Conservation (phyloP, 2,113 vertebrate genomes). For the Oreochromis spilurus region DNA sequence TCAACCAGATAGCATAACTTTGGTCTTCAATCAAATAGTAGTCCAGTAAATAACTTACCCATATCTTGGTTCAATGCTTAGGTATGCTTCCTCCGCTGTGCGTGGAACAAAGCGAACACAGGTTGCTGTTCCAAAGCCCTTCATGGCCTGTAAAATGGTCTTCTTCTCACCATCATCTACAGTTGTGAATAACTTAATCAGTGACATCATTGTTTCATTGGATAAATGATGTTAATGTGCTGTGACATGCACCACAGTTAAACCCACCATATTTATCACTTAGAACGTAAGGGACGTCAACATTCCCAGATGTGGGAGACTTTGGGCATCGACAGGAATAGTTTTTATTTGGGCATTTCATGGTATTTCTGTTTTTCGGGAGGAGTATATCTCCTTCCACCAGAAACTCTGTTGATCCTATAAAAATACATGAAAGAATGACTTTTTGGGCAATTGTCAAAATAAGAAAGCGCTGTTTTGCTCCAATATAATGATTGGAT, state of each 20-base stretch:
- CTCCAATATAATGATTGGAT: not conserved
- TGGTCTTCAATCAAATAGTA: not conserved
- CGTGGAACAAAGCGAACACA: not conserved
- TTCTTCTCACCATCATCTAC: not conserved
- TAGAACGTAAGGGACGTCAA: not conserved
- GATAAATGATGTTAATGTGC: not conserved
- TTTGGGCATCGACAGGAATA: not conserved
- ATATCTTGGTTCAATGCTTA: rapidly evolving
- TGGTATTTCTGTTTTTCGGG: not conserved
- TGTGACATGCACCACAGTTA: not conserved
- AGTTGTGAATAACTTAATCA: not conserved
- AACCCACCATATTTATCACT: not conserved
- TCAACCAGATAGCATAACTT: not conserved
- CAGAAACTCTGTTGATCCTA: rapidly evolving
- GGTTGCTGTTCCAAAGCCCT: not conserved
- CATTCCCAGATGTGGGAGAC: not conserved
- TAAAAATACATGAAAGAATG: not conserved
- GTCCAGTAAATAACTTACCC: not conserved
- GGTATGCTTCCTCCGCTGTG: not conserved
- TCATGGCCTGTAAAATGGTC: not conserved
- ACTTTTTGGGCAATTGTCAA: not conserved
- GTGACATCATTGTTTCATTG: not conserved
- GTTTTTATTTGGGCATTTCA: not conserved
- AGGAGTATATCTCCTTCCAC: not conserved
- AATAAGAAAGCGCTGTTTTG: not conserved